Evolutionary conservation across 2,797 vertebrate genomes (phyloP).

Genomic region (Apogon talboti): DNA sequence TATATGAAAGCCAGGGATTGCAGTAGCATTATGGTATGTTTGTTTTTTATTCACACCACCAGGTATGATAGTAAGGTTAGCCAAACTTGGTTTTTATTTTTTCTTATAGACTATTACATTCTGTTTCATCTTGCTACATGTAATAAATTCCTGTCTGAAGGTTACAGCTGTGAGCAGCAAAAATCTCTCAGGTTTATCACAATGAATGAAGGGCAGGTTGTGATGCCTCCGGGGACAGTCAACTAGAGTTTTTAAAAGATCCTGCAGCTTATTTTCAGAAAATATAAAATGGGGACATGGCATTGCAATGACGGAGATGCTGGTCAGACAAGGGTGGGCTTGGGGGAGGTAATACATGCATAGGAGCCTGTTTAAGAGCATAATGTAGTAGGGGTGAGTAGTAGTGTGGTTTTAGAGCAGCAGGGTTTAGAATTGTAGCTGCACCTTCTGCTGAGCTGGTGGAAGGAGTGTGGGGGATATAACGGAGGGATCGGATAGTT

Average conservation of each 20-base stretch:
- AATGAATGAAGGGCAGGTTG: no score
- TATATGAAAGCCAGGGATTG: no score
- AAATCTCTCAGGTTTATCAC: no score
- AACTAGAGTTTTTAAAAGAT: background rate
- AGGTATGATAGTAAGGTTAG: background rate
- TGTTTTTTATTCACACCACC: background rate
- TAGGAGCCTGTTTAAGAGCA: conserved; percentile 10
- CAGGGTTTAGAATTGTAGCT: background rate
- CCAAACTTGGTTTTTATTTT: background rate
- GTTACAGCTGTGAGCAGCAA: no score
- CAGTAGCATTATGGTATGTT: background rate
- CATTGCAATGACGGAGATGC: background rate
- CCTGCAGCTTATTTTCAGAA: background rate
- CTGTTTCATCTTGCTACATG: background rate
- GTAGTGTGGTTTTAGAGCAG: conserved; percentile 25
- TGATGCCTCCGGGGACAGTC: no score
- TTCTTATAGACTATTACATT: background rate
- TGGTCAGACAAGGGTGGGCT: conserved; percentile 18
- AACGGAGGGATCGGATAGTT: conserved; percentile 29
- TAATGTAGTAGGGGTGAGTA: conserved; percentile 36
- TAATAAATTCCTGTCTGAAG: background rate
- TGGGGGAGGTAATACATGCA: conserved; percentile 34
- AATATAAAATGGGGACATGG: conserved; percentile 4
- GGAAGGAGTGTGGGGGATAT: conserved; percentile 23
- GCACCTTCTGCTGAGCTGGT: background rate